Evolutionary conservation across 2,888 invertebrate genomes (phyloP).

Genomic region (Pyrocoelia pectoralis): DNA sequence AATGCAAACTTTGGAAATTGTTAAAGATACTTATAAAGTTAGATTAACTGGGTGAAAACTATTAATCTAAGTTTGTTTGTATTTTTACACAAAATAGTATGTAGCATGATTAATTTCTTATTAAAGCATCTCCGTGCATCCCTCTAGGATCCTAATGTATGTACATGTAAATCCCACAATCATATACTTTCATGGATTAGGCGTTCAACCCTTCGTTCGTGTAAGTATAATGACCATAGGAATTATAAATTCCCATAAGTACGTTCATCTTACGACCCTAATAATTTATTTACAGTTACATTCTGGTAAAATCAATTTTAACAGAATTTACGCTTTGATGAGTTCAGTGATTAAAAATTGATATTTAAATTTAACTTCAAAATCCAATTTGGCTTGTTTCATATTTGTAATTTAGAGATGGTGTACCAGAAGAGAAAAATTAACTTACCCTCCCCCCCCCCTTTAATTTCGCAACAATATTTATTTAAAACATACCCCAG

Average conservation of each 20-base stretch:
- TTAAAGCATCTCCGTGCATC: neutral
- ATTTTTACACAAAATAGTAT: too few species aligned
- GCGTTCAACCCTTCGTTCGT: neutral
- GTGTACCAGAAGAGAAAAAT: too few species aligned
- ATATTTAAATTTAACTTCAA: neutral
- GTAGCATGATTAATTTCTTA: neutral
- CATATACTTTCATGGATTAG: slow-evolving; percentile 1
- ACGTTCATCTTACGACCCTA: slow-evolving; percentile 1
- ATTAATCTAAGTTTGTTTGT: too few species aligned
- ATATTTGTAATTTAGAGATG: too few species aligned
- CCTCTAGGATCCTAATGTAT: neutral
- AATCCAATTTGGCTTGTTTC: too few species aligned
- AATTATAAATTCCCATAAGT: slow-evolving; percentile 1
- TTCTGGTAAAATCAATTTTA: slow-evolving; percentile 1
- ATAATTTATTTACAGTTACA: slow-evolving; percentile 1
- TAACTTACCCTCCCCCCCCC: too few species aligned
- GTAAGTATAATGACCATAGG: slow-evolving; percentile 1
- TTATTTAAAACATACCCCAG: too few species aligned
- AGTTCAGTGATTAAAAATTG: neutral
- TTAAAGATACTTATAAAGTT: too few species aligned
- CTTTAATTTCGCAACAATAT: too few species aligned
- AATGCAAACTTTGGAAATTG: too few species aligned
- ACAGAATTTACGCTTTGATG: neutral
- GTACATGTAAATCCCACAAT: neutral
- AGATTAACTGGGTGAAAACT: too few species aligned